Percentiles rank a stretch among this genome's conserved stretches.
phyloP scores from a whole-genome alignment of 1,140 invertebrate genomes.

The Oryctes rhinoceros region DNA sequence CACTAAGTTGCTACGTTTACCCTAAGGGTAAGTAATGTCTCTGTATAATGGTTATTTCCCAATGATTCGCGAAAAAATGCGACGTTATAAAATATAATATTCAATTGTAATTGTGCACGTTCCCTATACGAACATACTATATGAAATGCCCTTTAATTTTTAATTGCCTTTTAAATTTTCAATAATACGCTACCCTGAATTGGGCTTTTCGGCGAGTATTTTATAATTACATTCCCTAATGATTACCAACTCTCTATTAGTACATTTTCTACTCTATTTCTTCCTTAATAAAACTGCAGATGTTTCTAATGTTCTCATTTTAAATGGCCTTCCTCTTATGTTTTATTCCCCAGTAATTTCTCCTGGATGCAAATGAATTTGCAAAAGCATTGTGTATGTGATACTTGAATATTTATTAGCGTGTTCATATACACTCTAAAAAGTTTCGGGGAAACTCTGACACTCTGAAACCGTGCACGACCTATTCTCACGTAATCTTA shows the following conservation, averaged over 20 bases:
- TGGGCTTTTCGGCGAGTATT: background rate
- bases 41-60: background rate
- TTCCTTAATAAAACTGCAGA: slow-evolving; percentile 6
- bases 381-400: background rate
- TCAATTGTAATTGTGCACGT: slow-evolving; percentile 20
- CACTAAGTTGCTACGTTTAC: slow-evolving; percentile 64
- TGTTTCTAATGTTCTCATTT: slow-evolving; percentile 6
- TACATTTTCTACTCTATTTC: slow-evolving; percentile 6
- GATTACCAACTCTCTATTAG: background rate
- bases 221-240: background rate
- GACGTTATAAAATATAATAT: background rate
- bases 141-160: too few relatives aligned
- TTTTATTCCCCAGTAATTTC: background rate
- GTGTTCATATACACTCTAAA: background rate
- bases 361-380: background rate
- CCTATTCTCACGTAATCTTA: too few relatives aligned
- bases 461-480: too few relatives aligned
- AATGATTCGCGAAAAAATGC: background rate
- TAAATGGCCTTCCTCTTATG: background rate
- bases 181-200: background rate
- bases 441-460: too few relatives aligned
- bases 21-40: slow-evolving; percentile 62
- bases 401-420: background rate
- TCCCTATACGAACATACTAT: background rate
- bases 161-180: too few relatives aligned